phyloP scores from a whole-genome alignment of 2,888 invertebrate genomes.

The Oscheius sp. region DNA sequence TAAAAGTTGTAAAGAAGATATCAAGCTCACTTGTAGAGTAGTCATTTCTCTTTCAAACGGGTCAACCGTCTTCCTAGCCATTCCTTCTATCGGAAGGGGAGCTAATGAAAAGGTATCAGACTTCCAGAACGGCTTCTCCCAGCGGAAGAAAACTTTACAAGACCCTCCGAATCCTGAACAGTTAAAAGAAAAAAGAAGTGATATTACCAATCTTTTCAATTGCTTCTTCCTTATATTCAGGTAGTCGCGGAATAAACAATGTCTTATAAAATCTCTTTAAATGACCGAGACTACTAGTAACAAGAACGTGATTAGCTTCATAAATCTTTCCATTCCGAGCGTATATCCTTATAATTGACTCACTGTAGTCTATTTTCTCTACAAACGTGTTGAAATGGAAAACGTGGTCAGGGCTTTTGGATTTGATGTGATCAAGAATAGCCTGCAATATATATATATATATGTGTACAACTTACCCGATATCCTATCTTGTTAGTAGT shows the following conservation, averaged over 20 bases:
- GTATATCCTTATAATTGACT: conserved; percentile 1
- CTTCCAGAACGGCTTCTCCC: conserved; percentile 63
- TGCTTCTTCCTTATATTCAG: conserved; percentile 53
- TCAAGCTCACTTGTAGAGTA: conserved; percentile 44
- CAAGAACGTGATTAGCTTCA: conserved; percentile 61
- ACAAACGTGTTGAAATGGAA: conserved; percentile 56
- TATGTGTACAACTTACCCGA: conserved; percentile 18
- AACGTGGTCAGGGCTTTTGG: conserved; percentile 33
- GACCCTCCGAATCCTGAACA: conserved; percentile 62
- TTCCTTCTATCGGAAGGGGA: conserved; percentile 56
- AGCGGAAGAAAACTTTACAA: conserved; percentile 62
- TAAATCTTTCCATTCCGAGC: conserved; percentile 1
- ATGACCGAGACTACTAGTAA: conserved; percentile 63
- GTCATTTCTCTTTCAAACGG: conserved; percentile 55
- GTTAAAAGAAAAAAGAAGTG: no score
- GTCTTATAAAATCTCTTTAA: conserved; percentile 55
- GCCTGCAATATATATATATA: conserved; percentile 26
- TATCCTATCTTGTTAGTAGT: conserved; percentile 61
- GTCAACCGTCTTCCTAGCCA: conserved; percentile 40
- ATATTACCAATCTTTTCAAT: conserved; percentile 53
- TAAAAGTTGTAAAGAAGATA: conserved; percentile 34
- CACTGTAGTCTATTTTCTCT: conserved; percentile 42
- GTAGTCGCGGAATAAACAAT: conserved; percentile 52
- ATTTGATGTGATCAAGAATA: conserved; percentile 55
- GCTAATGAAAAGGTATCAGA: conserved; percentile 50